Evolutionary conservation across 2,113 vertebrate genomes (phyloP).

Genomic region (Neodontobutis hainanensis): DNA sequence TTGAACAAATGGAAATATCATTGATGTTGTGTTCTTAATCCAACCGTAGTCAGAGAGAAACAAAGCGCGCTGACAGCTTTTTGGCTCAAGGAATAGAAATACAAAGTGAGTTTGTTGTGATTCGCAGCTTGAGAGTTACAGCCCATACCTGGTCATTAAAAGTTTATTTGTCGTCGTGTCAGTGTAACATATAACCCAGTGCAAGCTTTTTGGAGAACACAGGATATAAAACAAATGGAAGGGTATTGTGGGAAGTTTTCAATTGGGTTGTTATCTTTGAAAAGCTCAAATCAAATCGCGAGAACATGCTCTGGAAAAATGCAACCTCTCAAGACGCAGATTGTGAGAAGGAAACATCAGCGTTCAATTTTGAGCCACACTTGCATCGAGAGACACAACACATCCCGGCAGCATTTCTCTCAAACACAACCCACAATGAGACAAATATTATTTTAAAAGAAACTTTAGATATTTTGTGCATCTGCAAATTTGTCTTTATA

Average conservation of each 20-base stretch:
- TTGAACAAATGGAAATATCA: constrained; percentile 78
- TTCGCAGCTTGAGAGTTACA: constrained; percentile 27
- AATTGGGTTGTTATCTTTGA: constrained; percentile 46
- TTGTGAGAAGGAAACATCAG: constrained; percentile 52
- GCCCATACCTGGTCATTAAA: constrained; percentile 47
- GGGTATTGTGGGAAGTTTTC: constrained; percentile 42
- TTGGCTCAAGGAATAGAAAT: constrained; percentile 48
- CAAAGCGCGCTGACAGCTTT: constrained; percentile 63
- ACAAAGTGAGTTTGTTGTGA: constrained; percentile 31
- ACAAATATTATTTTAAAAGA: constrained; percentile 72
- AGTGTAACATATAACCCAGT: constrained; percentile 21
- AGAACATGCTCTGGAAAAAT: constrained; percentile 46
- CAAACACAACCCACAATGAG: constrained; percentile 56
- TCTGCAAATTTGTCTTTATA: constrained; percentile 77
- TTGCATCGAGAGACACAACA: constrained; percentile 33
- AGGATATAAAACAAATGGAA: constrained; percentile 40
- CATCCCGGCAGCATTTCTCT: constrained; percentile 48
- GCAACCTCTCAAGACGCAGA: constrained; percentile 47
- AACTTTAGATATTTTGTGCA: constrained; percentile 73
- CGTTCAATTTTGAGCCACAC: constrained; percentile 52
- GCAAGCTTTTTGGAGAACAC: constrained; percentile 20
- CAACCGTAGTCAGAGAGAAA: constrained; percentile 45
- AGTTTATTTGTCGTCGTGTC: constrained; percentile 29
- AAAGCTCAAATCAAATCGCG: constrained; percentile 55
- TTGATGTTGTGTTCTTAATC: constrained; percentile 76